Evolutionary conservation across 2,888 invertebrate genomes (phyloP).

Genomic region (Ornithoptera priamus): DNA sequence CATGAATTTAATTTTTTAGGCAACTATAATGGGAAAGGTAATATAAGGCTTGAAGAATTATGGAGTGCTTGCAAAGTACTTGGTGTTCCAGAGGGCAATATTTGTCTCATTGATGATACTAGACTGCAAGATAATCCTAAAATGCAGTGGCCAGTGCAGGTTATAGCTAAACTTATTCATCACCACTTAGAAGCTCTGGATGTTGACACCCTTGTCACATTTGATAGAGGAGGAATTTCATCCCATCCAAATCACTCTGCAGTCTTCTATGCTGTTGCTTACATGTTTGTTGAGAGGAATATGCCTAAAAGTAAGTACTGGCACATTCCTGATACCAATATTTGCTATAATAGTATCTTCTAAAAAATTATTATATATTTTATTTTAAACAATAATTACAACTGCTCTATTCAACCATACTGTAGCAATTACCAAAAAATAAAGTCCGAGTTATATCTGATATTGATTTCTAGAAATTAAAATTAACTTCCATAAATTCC

Average conservation of each 20-base stretch:
- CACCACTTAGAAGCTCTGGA: constrained; percentile 85
- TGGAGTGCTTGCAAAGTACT: constrained; percentile 89
- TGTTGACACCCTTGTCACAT: constrained; percentile 93
- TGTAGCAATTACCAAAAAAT: too few relatives aligned
- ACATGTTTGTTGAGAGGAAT: constrained; percentile 86
- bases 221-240: constrained; percentile 96
- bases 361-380: neutral
- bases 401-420: too few relatives aligned
- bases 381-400: too few relatives aligned
- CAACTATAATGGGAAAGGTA: constrained; percentile 83
- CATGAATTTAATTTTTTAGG: constrained; percentile 65
- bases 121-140: constrained; percentile 88
- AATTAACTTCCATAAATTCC: too few relatives aligned
- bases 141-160: constrained; percentile 84
- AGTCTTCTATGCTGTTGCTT: constrained; percentile 89
- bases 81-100: constrained; percentile 88
- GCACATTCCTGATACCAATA: neutral
- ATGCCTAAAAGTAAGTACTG: constrained; percentile 85
- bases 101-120: constrained; percentile 85
- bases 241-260: constrained; percentile 95
- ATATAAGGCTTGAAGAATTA: constrained; percentile 86
- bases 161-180: constrained; percentile 67
- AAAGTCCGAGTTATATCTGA: too few relatives aligned
- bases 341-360: neutral
- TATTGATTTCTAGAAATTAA: too few relatives aligned